Conservation (phyloP, 2,888 invertebrate species). For the Pandemis heparana region DNA sequence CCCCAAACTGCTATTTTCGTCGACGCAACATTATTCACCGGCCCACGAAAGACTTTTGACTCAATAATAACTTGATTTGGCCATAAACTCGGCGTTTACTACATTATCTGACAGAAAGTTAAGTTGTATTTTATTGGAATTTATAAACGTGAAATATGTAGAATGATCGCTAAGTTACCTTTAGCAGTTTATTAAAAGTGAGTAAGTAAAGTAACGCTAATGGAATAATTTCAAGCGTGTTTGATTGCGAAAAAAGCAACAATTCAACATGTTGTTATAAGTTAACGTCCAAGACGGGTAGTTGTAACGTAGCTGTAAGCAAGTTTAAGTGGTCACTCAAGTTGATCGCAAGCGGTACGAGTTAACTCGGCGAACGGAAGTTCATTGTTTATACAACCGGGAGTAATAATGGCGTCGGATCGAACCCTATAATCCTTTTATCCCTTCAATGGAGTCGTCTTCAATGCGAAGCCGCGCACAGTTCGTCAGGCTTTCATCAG, state of each 20-base stretch:
- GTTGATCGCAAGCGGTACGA: constrained; percentile 32
- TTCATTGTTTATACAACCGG: constrained; percentile 43
- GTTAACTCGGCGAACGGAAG: constrained; percentile 30
- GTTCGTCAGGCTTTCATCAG: constrained; percentile 43
- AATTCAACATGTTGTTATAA: not conserved
- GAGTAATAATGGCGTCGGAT: constrained; percentile 42
- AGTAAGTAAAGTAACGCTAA: not conserved
- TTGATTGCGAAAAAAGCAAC: too few species aligned
- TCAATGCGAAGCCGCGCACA: constrained; percentile 41
- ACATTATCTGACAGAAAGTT: not conserved
- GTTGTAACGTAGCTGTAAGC: constrained; percentile 25
- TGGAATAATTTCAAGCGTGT: not conserved
- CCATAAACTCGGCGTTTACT: constrained; percentile 34
- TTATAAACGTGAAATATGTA: not conserved
- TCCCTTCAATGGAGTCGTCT: constrained; percentile 44
- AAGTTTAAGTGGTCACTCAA: constrained; percentile 43
- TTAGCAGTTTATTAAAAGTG: too few species aligned
- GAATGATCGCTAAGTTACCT: not conserved
- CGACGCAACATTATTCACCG: constrained; percentile 52
- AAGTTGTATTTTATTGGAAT: not conserved
- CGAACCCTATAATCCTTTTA: constrained; percentile 44
- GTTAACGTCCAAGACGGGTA: constrained; percentile 3
- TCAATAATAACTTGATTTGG: constrained; percentile 44
- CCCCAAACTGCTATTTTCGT: constrained; percentile 49
- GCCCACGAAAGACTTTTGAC: constrained; percentile 44